Conservation (phyloP, 2,113 vertebrate genomes). For the Oophaga pumilio region DNA sequence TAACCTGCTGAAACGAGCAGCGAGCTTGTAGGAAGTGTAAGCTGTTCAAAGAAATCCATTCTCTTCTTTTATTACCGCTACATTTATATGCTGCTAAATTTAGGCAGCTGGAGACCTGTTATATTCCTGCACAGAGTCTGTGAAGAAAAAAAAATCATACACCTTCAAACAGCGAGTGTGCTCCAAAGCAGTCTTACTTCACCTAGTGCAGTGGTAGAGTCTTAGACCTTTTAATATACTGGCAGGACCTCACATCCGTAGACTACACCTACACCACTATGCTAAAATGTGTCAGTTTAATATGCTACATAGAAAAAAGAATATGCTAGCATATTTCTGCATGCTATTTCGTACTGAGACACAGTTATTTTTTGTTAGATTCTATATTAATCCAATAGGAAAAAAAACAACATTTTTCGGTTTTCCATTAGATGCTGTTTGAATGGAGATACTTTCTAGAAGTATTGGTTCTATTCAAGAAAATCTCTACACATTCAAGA, state of each 20-base stretch:
- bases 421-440: too few relatives aligned
- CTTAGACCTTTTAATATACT: constrained; percentile 29
- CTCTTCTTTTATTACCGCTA: constrained; percentile 68
- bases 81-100: constrained; percentile 71
- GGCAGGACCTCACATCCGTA: background rate
- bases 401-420: too few relatives aligned
- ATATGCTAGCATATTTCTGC: background rate
- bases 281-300: background rate
- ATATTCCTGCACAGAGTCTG: constrained; percentile 28
- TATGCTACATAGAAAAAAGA: background rate
- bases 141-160: constrained; percentile 36
- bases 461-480: too few relatives aligned
- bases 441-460: too few relatives aligned
- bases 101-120: constrained; percentile 66
- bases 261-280: background rate
- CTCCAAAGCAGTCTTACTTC: constrained; percentile 8
- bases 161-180: constrained; percentile 23
- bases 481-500: too few relatives aligned
- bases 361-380: too few relatives aligned
- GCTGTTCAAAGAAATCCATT: constrained; percentile 70
- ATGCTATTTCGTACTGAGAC: too few relatives aligned
- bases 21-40: constrained; percentile 66
- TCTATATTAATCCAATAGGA: too few relatives aligned
- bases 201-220: background rate
- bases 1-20: constrained; percentile 73